Evolutionary conservation across 1,140 invertebrate genomes (phyloP).

Genomic region (Temnothorax curvispinosus): DNA sequence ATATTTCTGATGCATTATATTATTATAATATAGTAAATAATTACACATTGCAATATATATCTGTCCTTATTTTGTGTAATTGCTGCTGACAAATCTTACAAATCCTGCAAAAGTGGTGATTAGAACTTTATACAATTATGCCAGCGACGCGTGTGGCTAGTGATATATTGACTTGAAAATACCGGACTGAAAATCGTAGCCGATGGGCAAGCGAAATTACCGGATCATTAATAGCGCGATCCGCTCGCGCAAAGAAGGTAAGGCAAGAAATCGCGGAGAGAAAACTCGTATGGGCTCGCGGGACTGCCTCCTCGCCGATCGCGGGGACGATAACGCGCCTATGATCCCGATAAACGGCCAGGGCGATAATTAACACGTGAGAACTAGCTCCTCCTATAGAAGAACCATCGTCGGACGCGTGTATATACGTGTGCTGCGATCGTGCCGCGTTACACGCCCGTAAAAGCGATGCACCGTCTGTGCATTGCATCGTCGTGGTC

Average conservation of each 20-base stretch:
- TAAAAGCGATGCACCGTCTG: background rate
- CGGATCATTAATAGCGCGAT: slow-evolving; percentile 18
- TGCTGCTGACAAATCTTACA: slow-evolving; percentile 29
- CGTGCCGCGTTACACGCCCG: background rate
- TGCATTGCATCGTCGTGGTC: background rate
- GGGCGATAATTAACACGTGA: slow-evolving; percentile 65
- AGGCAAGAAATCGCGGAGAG: slow-evolving; percentile 32
- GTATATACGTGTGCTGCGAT: slow-evolving; percentile 9
- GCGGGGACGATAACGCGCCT: slow-evolving; percentile 59
- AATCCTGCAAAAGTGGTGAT: slow-evolving; percentile 16
- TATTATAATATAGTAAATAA: slow-evolving; percentile 58
- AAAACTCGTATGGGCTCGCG: slow-evolving; percentile 36
- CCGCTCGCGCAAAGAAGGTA: slow-evolving; percentile 29
- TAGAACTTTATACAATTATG: slow-evolving; percentile 50
- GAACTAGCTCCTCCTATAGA: slow-evolving; percentile 62
- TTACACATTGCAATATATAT: slow-evolving; percentile 67
- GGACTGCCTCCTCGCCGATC: slow-evolving; percentile 30
- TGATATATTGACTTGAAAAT: background rate
- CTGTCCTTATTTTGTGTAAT: slow-evolving; percentile 21
- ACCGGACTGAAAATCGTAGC: background rate
- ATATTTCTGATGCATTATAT: background rate
- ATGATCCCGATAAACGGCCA: slow-evolving; percentile 60
- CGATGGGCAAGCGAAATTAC: slow-evolving; percentile 7
- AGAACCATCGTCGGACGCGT: background rate
- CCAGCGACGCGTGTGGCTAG: slow-evolving; percentile 2